These are phyloP conservation scores for Phainopepla nitens DNA, from an alignment of 2,113 vertebrate species.

Conservation along the genomic window DNA sequence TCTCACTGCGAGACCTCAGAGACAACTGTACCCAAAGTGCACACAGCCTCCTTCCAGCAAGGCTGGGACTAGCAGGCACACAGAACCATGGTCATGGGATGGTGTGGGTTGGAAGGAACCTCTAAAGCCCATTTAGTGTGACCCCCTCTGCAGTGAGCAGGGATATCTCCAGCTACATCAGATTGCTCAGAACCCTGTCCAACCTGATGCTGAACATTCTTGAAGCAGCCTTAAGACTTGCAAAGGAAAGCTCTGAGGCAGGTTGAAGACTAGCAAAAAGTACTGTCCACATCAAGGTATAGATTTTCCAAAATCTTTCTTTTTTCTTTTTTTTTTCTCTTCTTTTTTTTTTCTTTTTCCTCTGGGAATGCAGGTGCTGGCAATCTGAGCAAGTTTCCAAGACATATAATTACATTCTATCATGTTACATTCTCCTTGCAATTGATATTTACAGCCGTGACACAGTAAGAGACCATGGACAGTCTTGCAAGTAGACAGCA, in stretches of 20 bases:
- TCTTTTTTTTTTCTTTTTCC: background rate
- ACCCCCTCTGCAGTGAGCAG: background rate
- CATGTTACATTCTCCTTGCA: background rate
- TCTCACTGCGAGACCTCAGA: background rate
- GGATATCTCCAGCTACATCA: background rate
- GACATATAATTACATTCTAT: background rate
- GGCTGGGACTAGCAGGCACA: background rate
- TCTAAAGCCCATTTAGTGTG: background rate
- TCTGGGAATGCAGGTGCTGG: background rate
- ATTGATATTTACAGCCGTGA: background rate
- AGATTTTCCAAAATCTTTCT: background rate
- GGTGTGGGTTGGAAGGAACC: background rate
- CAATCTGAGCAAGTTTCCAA: background rate
- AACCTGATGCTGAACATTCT: background rate
- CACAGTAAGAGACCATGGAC: background rate
- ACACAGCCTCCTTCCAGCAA: background rate
- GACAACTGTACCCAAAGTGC: fast-evolving
- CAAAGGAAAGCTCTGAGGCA: background rate
- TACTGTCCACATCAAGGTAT: background rate
- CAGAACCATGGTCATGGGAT: too few species aligned
- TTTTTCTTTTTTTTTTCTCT: background rate
- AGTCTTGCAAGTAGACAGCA: background rate
- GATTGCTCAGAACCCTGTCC: background rate
- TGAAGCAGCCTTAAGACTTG: background rate
- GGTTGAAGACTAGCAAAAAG: background rate